Conservation (phyloP, 2,888 invertebrate genomes). For the Altica lythri region DNA sequence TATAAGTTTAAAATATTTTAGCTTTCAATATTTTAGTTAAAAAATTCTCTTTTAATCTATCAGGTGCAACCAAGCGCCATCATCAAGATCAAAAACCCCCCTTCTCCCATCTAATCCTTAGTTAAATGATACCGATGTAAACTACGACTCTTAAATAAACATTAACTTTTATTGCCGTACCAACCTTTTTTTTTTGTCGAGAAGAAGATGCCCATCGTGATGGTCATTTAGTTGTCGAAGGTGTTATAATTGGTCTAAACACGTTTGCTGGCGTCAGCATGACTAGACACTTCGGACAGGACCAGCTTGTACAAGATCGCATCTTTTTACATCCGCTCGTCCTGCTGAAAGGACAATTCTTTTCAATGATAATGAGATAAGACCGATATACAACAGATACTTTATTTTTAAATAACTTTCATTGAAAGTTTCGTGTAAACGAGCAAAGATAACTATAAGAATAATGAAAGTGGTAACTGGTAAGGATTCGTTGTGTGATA, state of each 20-base stretch:
- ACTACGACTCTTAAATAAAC: slow-evolving; percentile 40
- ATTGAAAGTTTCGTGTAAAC: too few relatives aligned
- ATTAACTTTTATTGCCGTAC: slow-evolving; percentile 43
- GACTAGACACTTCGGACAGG: slow-evolving; percentile 50
- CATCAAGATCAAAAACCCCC: slow-evolving; percentile 15
- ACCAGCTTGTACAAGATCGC: slow-evolving; percentile 42
- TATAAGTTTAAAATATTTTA: too few relatives aligned
- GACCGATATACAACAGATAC: too few relatives aligned
- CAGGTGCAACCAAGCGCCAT: slow-evolving; percentile 16
- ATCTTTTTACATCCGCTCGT: slow-evolving; percentile 40
- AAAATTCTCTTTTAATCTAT: too few relatives aligned
- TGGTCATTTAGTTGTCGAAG: slow-evolving; percentile 56
- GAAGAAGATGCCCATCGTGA: slow-evolving; percentile 52
- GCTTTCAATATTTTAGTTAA: too few relatives aligned
- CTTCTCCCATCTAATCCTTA: slow-evolving; percentile 21
- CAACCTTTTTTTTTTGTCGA: slow-evolving; percentile 42
- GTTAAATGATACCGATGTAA: slow-evolving; percentile 34
- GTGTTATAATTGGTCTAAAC: slow-evolving; percentile 60
- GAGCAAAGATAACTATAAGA: too few relatives aligned
- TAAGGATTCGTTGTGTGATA: too few relatives aligned
- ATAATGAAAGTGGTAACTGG: too few relatives aligned
- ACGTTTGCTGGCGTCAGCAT: slow-evolving; percentile 56
- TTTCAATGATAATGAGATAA: slow-evolving; percentile 1
- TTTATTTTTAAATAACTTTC: too few relatives aligned
- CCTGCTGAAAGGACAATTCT: slow-evolving; percentile 32